Evolutionary conservation across 2,888 invertebrate genomes (phyloP), one percentile per base, ranked within the genome.

Genomic region (Coenonympha glycerion): DNA sequence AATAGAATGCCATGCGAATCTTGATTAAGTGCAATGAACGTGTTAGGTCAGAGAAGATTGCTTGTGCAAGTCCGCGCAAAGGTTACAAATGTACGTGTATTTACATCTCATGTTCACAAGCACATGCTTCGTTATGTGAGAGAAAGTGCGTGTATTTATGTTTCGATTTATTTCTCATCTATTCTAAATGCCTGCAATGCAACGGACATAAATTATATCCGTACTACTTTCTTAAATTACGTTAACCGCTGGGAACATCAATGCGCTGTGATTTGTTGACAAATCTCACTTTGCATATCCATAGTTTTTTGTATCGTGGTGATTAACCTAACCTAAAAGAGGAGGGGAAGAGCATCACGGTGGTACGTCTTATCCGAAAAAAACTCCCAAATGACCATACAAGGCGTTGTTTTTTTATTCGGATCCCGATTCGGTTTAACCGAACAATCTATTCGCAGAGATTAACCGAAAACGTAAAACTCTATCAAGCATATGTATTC

Each of bases 71-170:
- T 39, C 16, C 15, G 24, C 28, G 41, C 18, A 16, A 6, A 26
- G 3, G 26, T 42, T 19, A 30, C 30, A 45, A 45, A 45, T 47
- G 26, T 39, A 48, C n/a, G n/a, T 24, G 33, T 15, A 24, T 34
- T 18, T 40, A 21, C 16, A 31, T 53, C 19, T 36, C 51, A 51
- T 44, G 30, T 49, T 45, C 55, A 40, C 30, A 52, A 26, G n/a
- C 16, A 54, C 31, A 47, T 48, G 48, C 36, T 52, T 42, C 26
- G 49, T 44, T 37, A 47, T 46, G n/a, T 11, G 31, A 31, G 50
- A 49, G 57, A 59, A 59, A 59, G 58, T 46, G n/a, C 6, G 47
- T 54, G 50, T 53, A 55, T 56, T 56, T 54, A 56, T 50, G 49
- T 50, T 46, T 49, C 52, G 53, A 57, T 57, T 55, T 55, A 57